Percentiles rank a stretch among this genome's conserved stretches.
phyloP scores from a whole-genome alignment of 2,888 invertebrate species.

The Campopleginae sp. region DNA sequence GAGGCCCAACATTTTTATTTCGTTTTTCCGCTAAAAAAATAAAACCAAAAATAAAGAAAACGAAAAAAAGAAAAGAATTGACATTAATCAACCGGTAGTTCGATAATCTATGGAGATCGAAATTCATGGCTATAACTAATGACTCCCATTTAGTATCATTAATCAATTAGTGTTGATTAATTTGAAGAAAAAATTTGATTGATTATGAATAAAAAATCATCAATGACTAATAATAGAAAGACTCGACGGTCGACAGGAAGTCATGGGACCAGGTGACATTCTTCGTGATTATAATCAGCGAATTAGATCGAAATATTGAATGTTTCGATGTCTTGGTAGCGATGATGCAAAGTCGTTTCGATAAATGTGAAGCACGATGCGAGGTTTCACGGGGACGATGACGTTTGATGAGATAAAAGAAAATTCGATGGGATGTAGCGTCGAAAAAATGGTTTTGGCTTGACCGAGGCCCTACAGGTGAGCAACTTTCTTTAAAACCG shows the following conservation, averaged over 20 bases:
- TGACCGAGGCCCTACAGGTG: slow-evolving; percentile 53
- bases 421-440: slow-evolving; percentile 6
- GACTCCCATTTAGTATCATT: no score
- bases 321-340: background rate
- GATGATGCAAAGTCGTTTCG: slow-evolving; percentile 6
- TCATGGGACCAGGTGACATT: background rate
- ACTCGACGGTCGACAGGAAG: background rate
- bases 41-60: slow-evolving; percentile 13
- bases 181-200: background rate
- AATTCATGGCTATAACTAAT: background rate
- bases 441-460: slow-evolving; percentile 57
- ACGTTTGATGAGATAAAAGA: slow-evolving; percentile 26
- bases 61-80: background rate
- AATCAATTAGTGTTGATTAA: no score
- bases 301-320: background rate
- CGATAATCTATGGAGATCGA: background rate
- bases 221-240: no score
- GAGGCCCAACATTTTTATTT: slow-evolving; percentile 76
- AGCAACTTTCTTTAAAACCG: slow-evolving; percentile 77
- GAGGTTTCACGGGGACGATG: background rate
- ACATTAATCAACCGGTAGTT: background rate
- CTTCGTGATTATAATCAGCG: background rate
- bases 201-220: background rate
- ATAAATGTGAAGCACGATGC: background rate
- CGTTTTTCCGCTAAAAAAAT: slow-evolving; percentile 40